phyloP scores from a whole-genome alignment of 2,113 vertebrate genomes.

The Eudorcas thomsonii region DNA sequence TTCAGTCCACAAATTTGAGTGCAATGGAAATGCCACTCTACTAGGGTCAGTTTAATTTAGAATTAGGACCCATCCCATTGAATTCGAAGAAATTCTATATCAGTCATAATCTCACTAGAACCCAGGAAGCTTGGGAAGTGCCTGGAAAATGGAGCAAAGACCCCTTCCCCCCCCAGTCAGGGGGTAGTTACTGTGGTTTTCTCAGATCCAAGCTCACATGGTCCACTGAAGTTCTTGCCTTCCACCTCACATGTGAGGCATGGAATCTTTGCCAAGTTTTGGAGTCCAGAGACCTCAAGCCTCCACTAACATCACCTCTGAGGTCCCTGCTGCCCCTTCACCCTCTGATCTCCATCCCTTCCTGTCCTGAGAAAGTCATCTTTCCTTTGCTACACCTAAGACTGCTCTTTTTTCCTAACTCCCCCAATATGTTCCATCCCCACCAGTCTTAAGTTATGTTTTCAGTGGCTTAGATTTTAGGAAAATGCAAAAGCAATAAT shows the following conservation, averaged over 20 bases:
- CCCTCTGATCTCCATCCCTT: background rate
- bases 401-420: background rate
- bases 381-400: too few species aligned
- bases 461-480: background rate
- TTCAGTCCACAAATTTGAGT: background rate
- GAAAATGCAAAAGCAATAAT: background rate
- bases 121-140: background rate
- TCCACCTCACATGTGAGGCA: background rate
- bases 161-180: background rate
- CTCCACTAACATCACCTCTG: background rate
- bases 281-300: background rate
- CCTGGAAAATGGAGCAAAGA: background rate
- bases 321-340: background rate
- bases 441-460: background rate
- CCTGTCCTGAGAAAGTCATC: background rate
- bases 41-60: background rate
- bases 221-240: background rate
- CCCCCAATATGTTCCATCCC: fast-evolving
- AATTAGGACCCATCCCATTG: background rate
- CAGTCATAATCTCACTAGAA: background rate
- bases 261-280: background rate
- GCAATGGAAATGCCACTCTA: background rate
- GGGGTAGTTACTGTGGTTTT: background rate
- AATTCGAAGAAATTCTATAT: background rate
- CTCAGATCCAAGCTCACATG: background rate